Evolutionary conservation across 2,113 vertebrate species (phyloP).

Genomic region (Numida meleagris): DNA sequence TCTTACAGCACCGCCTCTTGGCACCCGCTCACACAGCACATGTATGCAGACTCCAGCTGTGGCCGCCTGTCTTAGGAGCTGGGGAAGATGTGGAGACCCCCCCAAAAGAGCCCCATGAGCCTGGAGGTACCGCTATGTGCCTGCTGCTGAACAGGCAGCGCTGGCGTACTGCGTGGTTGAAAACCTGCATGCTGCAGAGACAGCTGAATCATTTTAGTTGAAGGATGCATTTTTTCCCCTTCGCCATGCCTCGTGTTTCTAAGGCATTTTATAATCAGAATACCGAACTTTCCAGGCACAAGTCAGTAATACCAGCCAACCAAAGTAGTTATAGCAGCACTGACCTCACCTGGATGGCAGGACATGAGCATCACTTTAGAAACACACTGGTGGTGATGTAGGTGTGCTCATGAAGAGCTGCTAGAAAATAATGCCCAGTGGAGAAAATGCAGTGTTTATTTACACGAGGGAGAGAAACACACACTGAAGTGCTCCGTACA

Average conservation of each 20-base stretch:
- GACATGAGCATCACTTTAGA: not conserved
- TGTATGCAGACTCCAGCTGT: not conserved
- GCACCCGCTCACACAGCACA: rapidly evolving
- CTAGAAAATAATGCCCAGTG: not conserved
- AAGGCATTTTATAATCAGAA: not conserved
- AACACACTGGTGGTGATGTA: not conserved
- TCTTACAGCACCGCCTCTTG: not conserved
- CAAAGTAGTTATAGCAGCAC: not conserved
- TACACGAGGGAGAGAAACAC: not conserved
- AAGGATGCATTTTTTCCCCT: not conserved
- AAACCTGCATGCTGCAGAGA: not conserved
- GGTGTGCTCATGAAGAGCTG: not conserved
- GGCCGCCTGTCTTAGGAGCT: not conserved
- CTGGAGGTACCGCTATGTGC: not conserved
- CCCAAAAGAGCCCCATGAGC: not conserved
- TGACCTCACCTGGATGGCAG: not conserved
- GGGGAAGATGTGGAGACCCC: not conserved
- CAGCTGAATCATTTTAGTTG: not conserved
- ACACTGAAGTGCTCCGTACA: not conserved
- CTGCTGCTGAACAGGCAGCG: not conserved
- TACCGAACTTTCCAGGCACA: not conserved
- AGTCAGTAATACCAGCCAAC: not conserved
- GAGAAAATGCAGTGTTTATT: not conserved
- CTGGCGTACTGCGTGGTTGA: not conserved
- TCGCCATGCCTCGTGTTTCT: not conserved